Base-by-base conservation (phyloP, 2,797 vertebrate genomes). In the Manis pentadactyla region DNA sequence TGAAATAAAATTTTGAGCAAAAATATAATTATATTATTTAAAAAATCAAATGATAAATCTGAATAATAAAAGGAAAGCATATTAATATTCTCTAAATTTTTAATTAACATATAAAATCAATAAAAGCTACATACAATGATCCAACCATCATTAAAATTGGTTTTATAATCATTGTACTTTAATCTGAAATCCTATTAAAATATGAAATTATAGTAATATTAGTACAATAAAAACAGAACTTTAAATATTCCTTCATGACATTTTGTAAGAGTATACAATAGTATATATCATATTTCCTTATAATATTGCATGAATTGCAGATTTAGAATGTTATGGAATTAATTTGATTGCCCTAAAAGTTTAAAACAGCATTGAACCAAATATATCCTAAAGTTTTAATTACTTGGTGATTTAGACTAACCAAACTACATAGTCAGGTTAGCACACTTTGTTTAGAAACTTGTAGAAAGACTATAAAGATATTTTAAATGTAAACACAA, bases 381-480 rank as follows among this genome's bases (percentile, higher is more conserved):
- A 63, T 11, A 78, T 31, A 64, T 61, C 5, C n/a, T 77, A 84
- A 95, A 53, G 0, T 29, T 93, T 92, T 87, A 53, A 73, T 87
- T 59, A 21, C 4, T 73, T 94, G 10, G 78, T 0, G 31, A 49
- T 55, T 74, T 82, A 79, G 2, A 42, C 6, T 75, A 93, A 69
- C 12, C 5, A 88, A 73, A 85, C 7, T 27, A 64, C 64, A 61
- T 81, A 95, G 18, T 90, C 63, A 88, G 57, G 31, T 73, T 49
- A 90, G 7, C 8, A 49, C 15, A 68, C 3, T 91, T 81, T 42
- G 10, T 29, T 78, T 64, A 79, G 42, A 92, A 93, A 78, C 11
- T 61, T 84, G 12, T 14, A 95, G 46, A 89, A 69, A 89, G 34
- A 21, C n/a, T 82, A 49, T 31, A 97, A 94, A 93, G 55, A 46